A percentile compares a stretch with the other conserved stretches of the same genome.
Conservation (phyloP, 2,113 vertebrate genomes). For the Gasterosteus aculeatus region DNA sequence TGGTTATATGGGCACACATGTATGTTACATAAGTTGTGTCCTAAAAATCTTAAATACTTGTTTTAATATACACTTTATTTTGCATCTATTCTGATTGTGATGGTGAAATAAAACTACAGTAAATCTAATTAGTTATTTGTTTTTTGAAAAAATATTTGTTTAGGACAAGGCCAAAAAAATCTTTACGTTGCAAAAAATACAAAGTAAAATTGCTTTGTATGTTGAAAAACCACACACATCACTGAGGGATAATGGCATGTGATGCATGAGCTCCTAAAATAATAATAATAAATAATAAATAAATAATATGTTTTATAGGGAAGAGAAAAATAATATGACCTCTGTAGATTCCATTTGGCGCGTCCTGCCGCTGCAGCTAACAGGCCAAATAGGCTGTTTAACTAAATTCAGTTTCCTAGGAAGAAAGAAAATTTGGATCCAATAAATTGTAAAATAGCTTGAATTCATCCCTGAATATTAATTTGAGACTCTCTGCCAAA, state of each 20-base stretch:
- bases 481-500: conserved; percentile 12
- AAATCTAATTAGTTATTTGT: not conserved
- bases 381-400: not conserved
- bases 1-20: not conserved
- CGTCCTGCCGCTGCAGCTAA: conserved; percentile 5
- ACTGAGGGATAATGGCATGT: not conserved
- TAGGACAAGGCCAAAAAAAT: not conserved
- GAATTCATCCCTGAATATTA: conserved; percentile 19
- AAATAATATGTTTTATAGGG: not conserved
- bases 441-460: conserved; percentile 7
- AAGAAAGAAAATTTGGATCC: not conserved
- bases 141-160: not conserved
- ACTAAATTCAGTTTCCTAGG: not conserved
- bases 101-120: not conserved
- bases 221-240: not conserved
- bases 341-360: not conserved
- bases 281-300: conserved; percentile 5
- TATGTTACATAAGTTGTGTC: not conserved
- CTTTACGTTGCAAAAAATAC: not conserved
- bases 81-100: not conserved
- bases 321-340: not conserved
- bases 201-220: not conserved
- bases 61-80: not conserved
- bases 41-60: not conserved
- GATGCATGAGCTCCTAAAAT: not conserved